Evolutionary conservation across 2,113 vertebrate genomes (phyloP).

Genomic region (Lutjanus erythropterus): DNA sequence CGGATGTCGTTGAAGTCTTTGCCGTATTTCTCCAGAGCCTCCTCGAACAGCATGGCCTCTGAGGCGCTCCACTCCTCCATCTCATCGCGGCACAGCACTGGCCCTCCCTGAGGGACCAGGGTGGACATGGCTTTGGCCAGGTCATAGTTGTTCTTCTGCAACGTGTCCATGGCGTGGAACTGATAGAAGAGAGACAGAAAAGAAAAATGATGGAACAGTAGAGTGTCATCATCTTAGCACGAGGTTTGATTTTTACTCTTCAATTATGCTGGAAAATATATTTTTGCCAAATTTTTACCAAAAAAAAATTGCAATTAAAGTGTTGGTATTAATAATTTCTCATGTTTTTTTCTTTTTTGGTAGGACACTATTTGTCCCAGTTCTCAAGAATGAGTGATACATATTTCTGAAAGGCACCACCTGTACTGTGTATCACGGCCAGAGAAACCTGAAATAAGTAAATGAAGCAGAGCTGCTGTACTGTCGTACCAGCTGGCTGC

Average conservation of each 20-base stretch:
- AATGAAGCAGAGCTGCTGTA: not conserved
- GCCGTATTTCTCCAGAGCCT: conserved; percentile 94
- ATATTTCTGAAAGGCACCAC: not conserved
- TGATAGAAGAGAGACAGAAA: conserved; percentile 45
- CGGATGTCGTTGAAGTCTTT: conserved; percentile 96
- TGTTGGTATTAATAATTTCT: no score
- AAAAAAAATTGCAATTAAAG: no score
- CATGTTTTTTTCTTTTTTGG: no score
- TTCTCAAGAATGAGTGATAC: no score
- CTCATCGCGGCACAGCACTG: conserved; percentile 93
- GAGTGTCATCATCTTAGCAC: not conserved
- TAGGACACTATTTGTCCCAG: no score
- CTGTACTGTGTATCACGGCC: not conserved
- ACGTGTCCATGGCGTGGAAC: conserved; percentile 96
- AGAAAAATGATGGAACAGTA: not conserved
- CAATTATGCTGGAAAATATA: no score
- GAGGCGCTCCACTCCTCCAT: conserved; percentile 98
- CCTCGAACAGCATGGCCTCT: conserved; percentile 95
- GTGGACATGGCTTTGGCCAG: conserved; percentile 95
- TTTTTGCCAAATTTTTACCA: no score
- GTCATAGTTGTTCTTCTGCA: conserved; percentile 93
- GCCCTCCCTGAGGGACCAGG: conserved; percentile 93
- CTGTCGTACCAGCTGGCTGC: not conserved
- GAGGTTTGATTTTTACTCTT: no score
- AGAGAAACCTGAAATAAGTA: not conserved